Conservation (phyloP, 2,888 invertebrate genomes). For the Glaucopsyche alexis region DNA sequence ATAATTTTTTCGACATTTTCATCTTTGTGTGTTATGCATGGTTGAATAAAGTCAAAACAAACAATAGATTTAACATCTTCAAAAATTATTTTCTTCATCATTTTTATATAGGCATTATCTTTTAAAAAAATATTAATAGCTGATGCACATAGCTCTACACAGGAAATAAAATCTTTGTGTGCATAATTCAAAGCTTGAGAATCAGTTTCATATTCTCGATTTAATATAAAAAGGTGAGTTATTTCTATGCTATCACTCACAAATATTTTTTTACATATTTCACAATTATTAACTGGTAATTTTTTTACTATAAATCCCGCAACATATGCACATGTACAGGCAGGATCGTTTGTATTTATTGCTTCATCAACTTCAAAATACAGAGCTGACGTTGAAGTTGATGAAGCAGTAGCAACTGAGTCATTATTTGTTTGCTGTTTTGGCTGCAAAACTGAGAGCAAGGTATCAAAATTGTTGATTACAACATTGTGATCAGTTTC, state of each 20-base stretch:
- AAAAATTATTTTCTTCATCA: not conserved
- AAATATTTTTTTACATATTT: constrained; percentile 2
- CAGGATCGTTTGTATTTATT: constrained; percentile 17
- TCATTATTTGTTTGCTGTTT: not conserved
- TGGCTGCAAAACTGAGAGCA: not conserved
- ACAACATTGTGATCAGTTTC: not conserved
- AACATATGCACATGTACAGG: constrained; percentile 30
- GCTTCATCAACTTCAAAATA: constrained; percentile 30
- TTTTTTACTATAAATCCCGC: not conserved
- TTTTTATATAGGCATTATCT: constrained; percentile 3
- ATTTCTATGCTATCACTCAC: not conserved
- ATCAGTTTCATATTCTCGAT: not conserved
- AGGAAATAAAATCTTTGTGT: constrained; percentile 14
- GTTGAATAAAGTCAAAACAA: too few species aligned
- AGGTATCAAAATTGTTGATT: not conserved
- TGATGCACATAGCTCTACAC: constrained; percentile 7
- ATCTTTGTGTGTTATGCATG: too few species aligned
- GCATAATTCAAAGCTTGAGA: constrained; percentile 13
- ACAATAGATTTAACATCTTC: not conserved
- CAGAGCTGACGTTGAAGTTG: constrained; percentile 12
- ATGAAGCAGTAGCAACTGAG: not conserved
- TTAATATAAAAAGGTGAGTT: not conserved
- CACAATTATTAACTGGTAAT: not conserved
- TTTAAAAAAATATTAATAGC: constrained; percentile 2
- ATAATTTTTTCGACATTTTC: too few species aligned